Evolutionary conservation across 2,888 invertebrate species (phyloP).

Genomic region (Cenopis cana): DNA sequence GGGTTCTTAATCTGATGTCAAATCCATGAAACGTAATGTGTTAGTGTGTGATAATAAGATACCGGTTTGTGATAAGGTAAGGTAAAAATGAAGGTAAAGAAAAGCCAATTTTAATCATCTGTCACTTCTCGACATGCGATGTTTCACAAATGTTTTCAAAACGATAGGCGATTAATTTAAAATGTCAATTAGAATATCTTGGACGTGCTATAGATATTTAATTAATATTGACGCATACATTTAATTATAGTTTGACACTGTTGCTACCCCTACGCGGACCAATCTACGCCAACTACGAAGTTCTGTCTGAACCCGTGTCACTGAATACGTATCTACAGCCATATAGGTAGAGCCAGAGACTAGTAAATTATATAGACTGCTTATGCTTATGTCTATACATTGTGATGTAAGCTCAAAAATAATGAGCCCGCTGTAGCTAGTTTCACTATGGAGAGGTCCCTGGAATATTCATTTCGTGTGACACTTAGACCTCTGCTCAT

Average conservation of each 20-base stretch:
- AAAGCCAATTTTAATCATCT: background rate
- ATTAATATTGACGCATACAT: slow-evolving; percentile 40
- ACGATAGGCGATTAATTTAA: slow-evolving; percentile 26
- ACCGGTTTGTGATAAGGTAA: too few species aligned
- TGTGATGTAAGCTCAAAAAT: too few species aligned
- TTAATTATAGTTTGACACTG: slow-evolving; percentile 33
- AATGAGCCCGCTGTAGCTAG: too few species aligned
- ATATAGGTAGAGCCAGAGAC: slow-evolving; percentile 54
- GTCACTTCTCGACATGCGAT: background rate
- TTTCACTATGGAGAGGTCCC: too few species aligned
- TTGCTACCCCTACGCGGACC: slow-evolving; percentile 48
- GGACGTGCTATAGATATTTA: slow-evolving; percentile 14
- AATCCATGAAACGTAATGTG: too few species aligned
- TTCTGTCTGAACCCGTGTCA: slow-evolving; percentile 64
- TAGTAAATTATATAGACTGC: too few species aligned
- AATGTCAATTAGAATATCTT: slow-evolving; percentile 15
- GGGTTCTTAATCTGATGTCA: too few species aligned
- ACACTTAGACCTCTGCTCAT: too few species aligned
- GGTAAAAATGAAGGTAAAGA: too few species aligned
- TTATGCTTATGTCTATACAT: too few species aligned
- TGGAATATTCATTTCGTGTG: too few species aligned
- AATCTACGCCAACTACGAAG: slow-evolving; percentile 54
- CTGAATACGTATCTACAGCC: slow-evolving; percentile 58
- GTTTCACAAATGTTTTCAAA: background rate
- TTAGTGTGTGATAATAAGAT: too few species aligned